phyloP scores from a whole-genome alignment of 2,113 vertebrate species.

The Theristicus caerulescens region DNA sequence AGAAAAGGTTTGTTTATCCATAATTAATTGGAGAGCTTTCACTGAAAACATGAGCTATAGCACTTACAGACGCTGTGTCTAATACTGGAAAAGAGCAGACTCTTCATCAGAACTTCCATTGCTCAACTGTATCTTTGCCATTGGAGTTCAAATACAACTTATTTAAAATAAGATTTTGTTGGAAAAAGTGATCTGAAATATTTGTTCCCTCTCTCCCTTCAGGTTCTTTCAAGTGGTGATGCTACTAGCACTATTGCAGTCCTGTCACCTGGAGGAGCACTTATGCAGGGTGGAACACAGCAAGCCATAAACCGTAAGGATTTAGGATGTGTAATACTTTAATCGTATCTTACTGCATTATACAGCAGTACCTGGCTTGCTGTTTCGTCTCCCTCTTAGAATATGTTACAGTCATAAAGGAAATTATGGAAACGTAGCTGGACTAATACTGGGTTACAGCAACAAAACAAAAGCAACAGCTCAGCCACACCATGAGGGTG shows the following conservation, averaged over 20 bases:
- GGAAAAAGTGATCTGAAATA: neutral
- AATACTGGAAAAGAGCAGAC: neutral
- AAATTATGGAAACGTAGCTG: neutral
- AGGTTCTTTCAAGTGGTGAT: conserved; percentile 92
- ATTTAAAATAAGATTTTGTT: neutral
- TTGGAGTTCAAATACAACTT: neutral
- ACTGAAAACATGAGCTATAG: neutral
- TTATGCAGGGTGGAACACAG: conserved; percentile 92
- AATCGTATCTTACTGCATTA: neutral
- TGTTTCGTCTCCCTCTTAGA: neutral
- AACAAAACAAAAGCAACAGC: neutral
- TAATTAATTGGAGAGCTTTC: neutral
- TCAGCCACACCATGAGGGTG: neutral
- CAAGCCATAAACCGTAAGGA: conserved; percentile 95
- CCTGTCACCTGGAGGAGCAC: conserved; percentile 92
- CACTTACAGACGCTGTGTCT: neutral
- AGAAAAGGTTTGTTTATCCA: neutral
- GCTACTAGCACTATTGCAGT: conserved; percentile 89
- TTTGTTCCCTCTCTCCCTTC: neutral
- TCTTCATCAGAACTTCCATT: neutral
- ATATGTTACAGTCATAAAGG: neutral
- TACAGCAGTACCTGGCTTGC: neutral
- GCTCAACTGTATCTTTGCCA: neutral
- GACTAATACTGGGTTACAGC: neutral
- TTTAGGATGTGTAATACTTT: neutral